Base-by-base conservation (phyloP, 2,888 invertebrate species). In the Pandemis heparana region DNA sequence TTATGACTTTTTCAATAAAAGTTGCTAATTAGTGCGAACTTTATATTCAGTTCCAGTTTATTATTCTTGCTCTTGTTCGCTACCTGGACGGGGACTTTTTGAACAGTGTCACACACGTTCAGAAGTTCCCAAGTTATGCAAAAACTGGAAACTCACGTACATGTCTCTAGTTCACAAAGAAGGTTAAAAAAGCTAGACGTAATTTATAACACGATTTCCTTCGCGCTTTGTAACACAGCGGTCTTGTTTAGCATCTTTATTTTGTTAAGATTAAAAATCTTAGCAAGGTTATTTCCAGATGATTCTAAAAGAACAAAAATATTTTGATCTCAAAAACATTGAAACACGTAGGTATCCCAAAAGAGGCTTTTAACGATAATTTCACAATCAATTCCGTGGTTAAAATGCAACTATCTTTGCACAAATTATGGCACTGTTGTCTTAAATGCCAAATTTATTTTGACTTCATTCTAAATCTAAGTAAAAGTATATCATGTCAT, bases 121-220 rank as follows among this genome's bases (percentile, higher is more conserved):
- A 43, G 38, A 63, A 68, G 68, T 63, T 68, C 56, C 46, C 23
- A 72, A 68, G 68, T 72, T 72, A 68, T 72, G 56, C 72, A 46
- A 46, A 67, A 68, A 68, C 56, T 67, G 46, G 62, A 72, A 73
- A 68, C 63, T 63, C 56, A 59, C 68, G 62, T 62, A 16, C 46
- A 61, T 61, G 32, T 38, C 61, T 56, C 68, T 46, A 39, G 68
- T 63, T 68, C 59, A 23, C 51, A 66, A 32, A 46, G 23, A 73
- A 73, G 39, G 68, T 68, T 56, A 56, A 68, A 68, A 61, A 72
- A 43, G 61, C 43, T 18, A 61, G 66, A 46, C 53, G n/a, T 18
- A 68, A 68, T 63, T 73, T 63, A 68, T 56, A 43, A 46, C 23
- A 56, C 39, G 32, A 6, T 60, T 60, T 60, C 1, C n/a, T 7